Percentiles rank a stretch among this genome's conserved stretches.
phyloP scores from a whole-genome alignment of 2,797 vertebrate genomes.

The Nothura maculosa region DNA sequence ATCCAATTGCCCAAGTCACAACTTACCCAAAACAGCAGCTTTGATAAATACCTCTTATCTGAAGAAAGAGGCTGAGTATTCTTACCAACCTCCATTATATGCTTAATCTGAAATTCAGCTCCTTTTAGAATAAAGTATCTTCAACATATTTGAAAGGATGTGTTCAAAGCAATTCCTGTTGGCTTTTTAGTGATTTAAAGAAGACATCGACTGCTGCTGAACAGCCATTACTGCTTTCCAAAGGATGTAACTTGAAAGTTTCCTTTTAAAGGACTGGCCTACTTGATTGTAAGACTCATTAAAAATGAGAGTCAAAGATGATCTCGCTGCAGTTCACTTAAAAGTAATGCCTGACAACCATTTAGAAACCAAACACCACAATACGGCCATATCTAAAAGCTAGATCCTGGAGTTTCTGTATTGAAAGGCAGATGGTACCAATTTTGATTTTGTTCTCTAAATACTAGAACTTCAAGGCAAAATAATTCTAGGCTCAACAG shows the following conservation, averaged over 20 bases:
- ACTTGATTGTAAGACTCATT: neutral
- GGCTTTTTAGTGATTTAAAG: neutral
- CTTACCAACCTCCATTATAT: fast-evolving
- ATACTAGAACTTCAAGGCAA: neutral
- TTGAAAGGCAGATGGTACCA: neutral
- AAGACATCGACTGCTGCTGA: neutral
- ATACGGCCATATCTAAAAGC: neutral
- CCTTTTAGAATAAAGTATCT: neutral
- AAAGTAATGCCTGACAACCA: neutral
- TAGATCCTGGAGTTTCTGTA: neutral
- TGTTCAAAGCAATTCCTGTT: neutral
- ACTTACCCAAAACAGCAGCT: neutral
- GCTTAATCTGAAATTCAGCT: neutral
- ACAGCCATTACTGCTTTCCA: neutral
- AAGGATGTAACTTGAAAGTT: neutral
- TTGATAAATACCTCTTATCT: neutral
- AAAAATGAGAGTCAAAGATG: neutral
- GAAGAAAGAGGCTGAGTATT: neutral
- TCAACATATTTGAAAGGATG: neutral
- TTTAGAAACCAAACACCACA: neutral
- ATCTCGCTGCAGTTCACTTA: neutral
- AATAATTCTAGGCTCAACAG: conserved; percentile 58
- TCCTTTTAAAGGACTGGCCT: neutral
- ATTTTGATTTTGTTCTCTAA: neutral
- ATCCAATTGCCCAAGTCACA: neutral